Evolutionary conservation across 2,888 invertebrate genomes (phyloP).

Genomic region (Drosophila aldrichi): DNA sequence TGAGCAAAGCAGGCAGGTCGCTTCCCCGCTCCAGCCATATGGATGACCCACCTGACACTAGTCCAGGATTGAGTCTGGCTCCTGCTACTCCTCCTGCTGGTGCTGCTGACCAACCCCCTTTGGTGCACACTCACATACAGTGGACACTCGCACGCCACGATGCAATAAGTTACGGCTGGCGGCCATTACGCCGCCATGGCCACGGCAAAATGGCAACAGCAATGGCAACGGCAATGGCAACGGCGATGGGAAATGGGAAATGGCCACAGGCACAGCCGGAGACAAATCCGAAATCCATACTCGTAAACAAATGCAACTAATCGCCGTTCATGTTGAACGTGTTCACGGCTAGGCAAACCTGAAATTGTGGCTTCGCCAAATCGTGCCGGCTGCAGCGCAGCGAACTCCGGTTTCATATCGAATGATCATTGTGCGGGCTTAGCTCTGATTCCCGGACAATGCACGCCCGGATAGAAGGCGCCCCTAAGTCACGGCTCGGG

Average conservation of each 20-base stretch:
- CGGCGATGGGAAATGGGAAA: slow-evolving; percentile 36
- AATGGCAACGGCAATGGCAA: slow-evolving; percentile 26
- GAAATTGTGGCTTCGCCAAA: slow-evolving; percentile 68
- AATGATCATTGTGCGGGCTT: slow-evolving; percentile 58
- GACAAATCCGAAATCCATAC: slow-evolving; percentile 83
- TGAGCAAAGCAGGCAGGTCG: slow-evolving; percentile 30
- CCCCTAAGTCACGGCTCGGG: slow-evolving; percentile 5
- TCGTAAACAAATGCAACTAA: slow-evolving; percentile 85
- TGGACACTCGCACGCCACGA: slow-evolving; percentile 72
- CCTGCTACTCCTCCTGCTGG: background rate
- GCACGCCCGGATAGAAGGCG: background rate
- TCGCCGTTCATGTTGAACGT: slow-evolving; percentile 81
- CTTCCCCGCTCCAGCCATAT: background rate
- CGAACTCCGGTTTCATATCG: slow-evolving; percentile 22
- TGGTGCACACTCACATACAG: slow-evolving; percentile 45
- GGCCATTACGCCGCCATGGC: slow-evolving; percentile 61
- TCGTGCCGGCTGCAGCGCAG: slow-evolving; percentile 26
- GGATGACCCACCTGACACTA: slow-evolving; percentile 48
- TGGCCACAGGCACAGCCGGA: slow-evolving; percentile 60
- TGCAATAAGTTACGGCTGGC: slow-evolving; percentile 77
- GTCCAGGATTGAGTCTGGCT: slow-evolving; percentile 19
- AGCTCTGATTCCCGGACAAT: slow-evolving; percentile 28
- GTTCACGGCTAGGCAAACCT: slow-evolving; percentile 76
- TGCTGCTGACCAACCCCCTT: slow-evolving; percentile 48
- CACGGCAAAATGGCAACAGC: slow-evolving; percentile 10